These are phyloP conservation scores for Chymomyza fuscimana DNA, from an alignment of 2,888 invertebrate species.

Conservation along the genomic window DNA sequence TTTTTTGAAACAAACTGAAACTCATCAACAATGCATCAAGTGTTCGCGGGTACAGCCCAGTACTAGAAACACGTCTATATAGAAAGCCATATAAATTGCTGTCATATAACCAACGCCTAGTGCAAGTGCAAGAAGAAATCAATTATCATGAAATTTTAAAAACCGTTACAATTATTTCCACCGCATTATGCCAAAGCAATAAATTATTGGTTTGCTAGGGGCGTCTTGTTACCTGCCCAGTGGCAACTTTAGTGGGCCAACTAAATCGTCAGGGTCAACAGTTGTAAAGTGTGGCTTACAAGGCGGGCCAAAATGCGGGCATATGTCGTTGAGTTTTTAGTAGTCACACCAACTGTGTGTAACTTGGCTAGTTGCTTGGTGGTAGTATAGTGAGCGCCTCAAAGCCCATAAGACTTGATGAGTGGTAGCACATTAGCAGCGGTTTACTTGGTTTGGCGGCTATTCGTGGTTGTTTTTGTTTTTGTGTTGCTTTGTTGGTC, in stretches of 20 bases:
- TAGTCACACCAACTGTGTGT: not conserved
- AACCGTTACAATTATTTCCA: constrained; percentile 48
- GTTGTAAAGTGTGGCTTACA: not conserved
- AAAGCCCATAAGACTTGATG: constrained; percentile 37
- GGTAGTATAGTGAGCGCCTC: constrained; percentile 44
- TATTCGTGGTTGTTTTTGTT: too few relatives aligned
- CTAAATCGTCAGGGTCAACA: not conserved
- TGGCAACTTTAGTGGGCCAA: constrained; percentile 18
- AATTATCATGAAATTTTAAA: constrained; percentile 67
- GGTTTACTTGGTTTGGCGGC: not conserved
- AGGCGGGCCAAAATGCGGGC: not conserved
- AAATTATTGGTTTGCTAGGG: constrained; percentile 62
- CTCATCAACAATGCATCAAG: not conserved
- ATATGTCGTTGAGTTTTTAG: not conserved
- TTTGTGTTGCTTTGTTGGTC: not conserved
- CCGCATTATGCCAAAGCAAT: constrained; percentile 50
- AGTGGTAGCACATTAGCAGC: constrained; percentile 1
- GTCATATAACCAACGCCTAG: not conserved
- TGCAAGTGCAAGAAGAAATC: constrained; percentile 28
- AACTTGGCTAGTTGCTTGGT: not conserved
- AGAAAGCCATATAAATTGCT: too few relatives aligned
- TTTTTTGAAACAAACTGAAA: not conserved
- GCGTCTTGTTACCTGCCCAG: constrained; percentile 58
- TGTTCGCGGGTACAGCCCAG: not conserved
- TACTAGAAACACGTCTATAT: too few relatives aligned